Evolutionary conservation across 1,140 invertebrate genomes (phyloP).

Genomic region (Ips typographus): DNA sequence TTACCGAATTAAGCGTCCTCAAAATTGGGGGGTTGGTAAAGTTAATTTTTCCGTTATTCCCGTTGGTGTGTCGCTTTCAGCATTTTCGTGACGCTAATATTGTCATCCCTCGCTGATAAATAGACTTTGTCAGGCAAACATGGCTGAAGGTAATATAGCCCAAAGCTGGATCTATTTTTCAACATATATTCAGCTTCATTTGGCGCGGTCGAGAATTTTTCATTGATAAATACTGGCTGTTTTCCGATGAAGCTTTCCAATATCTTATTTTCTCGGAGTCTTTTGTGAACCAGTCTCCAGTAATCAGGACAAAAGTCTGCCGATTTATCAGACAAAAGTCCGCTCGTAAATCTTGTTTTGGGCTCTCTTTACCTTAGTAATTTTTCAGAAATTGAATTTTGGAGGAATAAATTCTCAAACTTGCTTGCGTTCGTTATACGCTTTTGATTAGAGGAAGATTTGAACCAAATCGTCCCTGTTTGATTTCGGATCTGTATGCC

Average conservation of each 20-base stretch:
- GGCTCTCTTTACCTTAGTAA: conserved; percentile 40
- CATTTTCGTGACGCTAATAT: too few relatives aligned
- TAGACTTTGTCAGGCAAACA: conserved; percentile 4
- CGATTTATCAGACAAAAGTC: conserved; percentile 45
- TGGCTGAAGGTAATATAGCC: conserved; percentile 1
- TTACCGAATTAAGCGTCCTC: too few relatives aligned
- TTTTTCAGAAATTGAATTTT: conserved; percentile 35
- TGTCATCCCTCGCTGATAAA: not conserved
- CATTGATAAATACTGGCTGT: conserved; percentile 44
- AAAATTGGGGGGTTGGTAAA: too few relatives aligned
- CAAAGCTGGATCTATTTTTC: conserved; percentile 19
- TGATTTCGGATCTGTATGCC: too few relatives aligned
- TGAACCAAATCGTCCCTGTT: too few relatives aligned
- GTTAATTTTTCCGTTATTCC: too few relatives aligned
- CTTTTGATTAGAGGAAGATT: conserved; percentile 6
- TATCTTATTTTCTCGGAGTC: conserved; percentile 41
- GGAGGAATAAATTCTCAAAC: conserved; percentile 21
- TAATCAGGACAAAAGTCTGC: conserved; percentile 46
- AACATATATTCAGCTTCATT: conserved; percentile 41
- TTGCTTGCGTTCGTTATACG: conserved; percentile 9
- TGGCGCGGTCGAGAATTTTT: conserved; percentile 38
- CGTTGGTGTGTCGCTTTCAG: too few relatives aligned
- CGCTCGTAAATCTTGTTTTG: conserved; percentile 43
- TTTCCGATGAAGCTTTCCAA: conserved; percentile 41
- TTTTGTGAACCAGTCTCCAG: conserved; percentile 42